These are phyloP conservation scores for Palythoa grandiflora DNA, from an alignment of 92 coral and sea anemone genomes.

Conservation along the genomic window DNA sequence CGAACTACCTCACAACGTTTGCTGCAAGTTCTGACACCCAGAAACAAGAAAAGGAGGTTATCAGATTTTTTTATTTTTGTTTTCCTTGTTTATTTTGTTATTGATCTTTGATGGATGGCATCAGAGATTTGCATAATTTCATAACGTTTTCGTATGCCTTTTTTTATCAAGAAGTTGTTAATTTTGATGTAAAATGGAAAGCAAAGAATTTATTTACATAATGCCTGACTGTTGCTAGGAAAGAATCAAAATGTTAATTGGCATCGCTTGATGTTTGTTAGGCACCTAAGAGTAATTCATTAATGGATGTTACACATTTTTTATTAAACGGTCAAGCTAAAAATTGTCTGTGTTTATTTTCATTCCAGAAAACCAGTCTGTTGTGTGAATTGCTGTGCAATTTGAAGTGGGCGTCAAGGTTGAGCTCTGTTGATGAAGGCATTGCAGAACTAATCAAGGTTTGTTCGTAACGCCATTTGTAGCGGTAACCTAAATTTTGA, in stretches of 20 bases:
- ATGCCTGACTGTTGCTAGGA: too few relatives aligned
- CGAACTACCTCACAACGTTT: slow-evolving; percentile 57
- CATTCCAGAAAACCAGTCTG: slow-evolving; percentile 24
- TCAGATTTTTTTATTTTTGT: background rate
- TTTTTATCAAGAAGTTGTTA: too few relatives aligned
- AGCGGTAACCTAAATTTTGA: background rate
- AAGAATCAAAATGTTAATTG: too few relatives aligned
- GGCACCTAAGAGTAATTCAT: too few relatives aligned
- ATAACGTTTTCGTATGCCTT: too few relatives aligned
- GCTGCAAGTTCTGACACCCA: slow-evolving; percentile 57
- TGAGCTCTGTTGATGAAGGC: slow-evolving; percentile 55
- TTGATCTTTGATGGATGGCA: too few relatives aligned
- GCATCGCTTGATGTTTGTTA: too few relatives aligned
- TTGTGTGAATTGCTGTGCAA: slow-evolving; percentile 63
- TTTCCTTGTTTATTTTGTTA: too few relatives aligned
- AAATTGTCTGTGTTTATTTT: background rate
- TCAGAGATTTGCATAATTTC: too few relatives aligned
- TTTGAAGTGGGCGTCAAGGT: slow-evolving; percentile 64
- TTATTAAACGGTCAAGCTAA: background rate
- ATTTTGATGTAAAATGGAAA: too few relatives aligned
- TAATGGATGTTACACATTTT: too few relatives aligned
- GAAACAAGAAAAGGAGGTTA: slow-evolving; percentile 46
- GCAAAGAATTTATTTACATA: too few relatives aligned
- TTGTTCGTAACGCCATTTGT: background rate
- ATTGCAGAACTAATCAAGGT: slow-evolving; percentile 72